These are phyloP conservation scores for Synanthedon tipuliformis DNA, from an alignment of 2,888 invertebrate genomes.

Conservation along the genomic window DNA sequence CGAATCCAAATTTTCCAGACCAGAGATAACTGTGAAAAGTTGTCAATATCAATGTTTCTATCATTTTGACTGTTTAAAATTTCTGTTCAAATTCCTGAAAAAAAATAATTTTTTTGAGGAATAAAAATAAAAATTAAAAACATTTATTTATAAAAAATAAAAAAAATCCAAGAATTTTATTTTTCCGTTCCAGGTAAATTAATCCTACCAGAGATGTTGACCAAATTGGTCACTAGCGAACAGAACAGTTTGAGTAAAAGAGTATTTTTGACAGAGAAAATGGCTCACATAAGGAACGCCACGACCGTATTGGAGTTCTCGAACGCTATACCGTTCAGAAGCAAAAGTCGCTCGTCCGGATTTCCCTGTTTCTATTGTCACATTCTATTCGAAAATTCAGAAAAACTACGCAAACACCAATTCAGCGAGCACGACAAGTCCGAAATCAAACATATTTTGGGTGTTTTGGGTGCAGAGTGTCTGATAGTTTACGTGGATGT, in stretches of 20 bases:
- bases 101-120: too few relatives aligned
- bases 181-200: constrained; percentile 25
- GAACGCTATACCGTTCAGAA: constrained; percentile 4
- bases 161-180: not conserved
- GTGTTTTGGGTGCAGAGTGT: constrained; percentile 1
- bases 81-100: not conserved
- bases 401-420: not conserved
- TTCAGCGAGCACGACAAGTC: not conserved
- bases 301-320: constrained; percentile 1
- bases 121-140: too few relatives aligned
- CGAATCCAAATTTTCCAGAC: too few relatives aligned
- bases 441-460: not conserved
- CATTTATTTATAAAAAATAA: too few relatives aligned
- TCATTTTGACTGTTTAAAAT: not conserved
- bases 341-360: not conserved
- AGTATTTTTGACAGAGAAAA: not conserved
- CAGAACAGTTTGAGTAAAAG: not conserved
- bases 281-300: not conserved
- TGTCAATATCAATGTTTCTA: too few relatives aligned
- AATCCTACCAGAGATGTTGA: not conserved
- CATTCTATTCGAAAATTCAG: constrained; percentile 1
- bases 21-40: not conserved
- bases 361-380: constrained; percentile 4
- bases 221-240: not conserved
- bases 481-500: constrained; percentile 6